These are phyloP conservation scores for Valencia hispanica DNA, from an alignment of 2,797 vertebrate genomes.

Conservation along the genomic window DNA sequence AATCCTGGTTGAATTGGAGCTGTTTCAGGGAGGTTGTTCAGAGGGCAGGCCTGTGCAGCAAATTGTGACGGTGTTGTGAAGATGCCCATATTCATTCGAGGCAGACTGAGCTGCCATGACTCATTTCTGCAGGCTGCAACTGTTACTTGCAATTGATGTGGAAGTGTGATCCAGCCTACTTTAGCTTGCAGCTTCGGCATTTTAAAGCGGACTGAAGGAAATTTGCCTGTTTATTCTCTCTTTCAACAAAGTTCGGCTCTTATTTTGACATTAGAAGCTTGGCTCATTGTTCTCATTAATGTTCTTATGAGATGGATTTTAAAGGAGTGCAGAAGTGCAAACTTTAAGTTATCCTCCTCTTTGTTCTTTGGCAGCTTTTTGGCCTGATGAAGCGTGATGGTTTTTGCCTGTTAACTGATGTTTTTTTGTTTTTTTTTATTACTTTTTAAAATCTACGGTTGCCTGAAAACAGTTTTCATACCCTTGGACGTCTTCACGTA, in stretches of 20 bases:
- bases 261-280: conserved; percentile 9
- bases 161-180: conserved; percentile 69
- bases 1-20: conserved; percentile 9
- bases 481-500: not conserved
- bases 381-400: conserved; percentile 10
- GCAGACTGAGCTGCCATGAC: conserved; percentile 63
- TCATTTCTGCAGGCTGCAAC: conserved; percentile 71
- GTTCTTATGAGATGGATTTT: conserved; percentile 23
- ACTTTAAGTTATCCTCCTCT: conserved; percentile 20
- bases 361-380: conserved; percentile 9
- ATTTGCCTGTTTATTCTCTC: conserved; percentile 27
- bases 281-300: conserved; percentile 11
- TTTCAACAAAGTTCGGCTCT: not conserved
- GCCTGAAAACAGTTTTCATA: not conserved
- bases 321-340: conserved; percentile 23
- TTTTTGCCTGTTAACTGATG: not conserved
- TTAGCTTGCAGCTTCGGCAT: conserved; percentile 64
- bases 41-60: conserved; percentile 32
- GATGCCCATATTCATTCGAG: conserved; percentile 48
- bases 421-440: not conserved
- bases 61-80: conserved; percentile 35
- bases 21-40: conserved; percentile 11
- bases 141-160: conserved; percentile 50
- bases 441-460: not conserved
- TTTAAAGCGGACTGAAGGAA: conserved; percentile 38